These are phyloP conservation scores for Helogale parvula DNA, from an alignment of 2,113 vertebrate species.

Conservation along the genomic window DNA sequence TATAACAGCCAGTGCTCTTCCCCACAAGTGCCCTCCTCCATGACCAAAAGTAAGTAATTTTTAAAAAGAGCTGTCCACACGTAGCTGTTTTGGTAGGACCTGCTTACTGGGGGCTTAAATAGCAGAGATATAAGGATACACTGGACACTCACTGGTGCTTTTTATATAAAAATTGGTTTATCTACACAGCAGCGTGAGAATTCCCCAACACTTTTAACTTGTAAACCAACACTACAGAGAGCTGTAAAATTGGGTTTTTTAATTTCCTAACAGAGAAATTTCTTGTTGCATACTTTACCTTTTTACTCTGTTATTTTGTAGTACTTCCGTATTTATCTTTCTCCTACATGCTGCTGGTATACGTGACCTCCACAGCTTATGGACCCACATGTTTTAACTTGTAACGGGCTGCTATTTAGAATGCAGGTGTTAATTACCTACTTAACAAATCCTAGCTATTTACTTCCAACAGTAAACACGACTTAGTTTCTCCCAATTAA, in stretches of 20 bases:
- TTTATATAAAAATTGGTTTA: not conserved
- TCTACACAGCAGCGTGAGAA: not conserved
- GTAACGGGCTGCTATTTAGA: not conserved
- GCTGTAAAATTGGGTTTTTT: not conserved
- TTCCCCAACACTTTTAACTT: not conserved
- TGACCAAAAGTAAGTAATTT: not conserved
- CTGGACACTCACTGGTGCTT: not conserved
- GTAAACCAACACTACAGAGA: not conserved
- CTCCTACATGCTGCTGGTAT: not conserved
- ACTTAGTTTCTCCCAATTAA: constrained; percentile 50
- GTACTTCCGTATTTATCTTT: not conserved
- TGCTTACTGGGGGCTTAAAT: not conserved
- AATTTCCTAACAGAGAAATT: constrained; percentile 34
- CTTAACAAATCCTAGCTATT: constrained; percentile 48
- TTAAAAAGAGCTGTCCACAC: not conserved
- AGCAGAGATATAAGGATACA: not conserved
- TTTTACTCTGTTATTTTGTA: not conserved
- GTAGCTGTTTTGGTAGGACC: not conserved
- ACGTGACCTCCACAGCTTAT: not conserved
- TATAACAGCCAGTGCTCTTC: too few species aligned
- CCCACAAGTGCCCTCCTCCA: too few species aligned
- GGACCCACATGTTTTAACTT: not conserved
- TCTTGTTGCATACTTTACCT: not conserved
- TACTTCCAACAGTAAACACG: constrained; percentile 53
- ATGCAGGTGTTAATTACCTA: constrained; percentile 65